Evolutionary conservation across 1,140 invertebrate species (phyloP).

Genomic region (Archivesica marissinica): DNA sequence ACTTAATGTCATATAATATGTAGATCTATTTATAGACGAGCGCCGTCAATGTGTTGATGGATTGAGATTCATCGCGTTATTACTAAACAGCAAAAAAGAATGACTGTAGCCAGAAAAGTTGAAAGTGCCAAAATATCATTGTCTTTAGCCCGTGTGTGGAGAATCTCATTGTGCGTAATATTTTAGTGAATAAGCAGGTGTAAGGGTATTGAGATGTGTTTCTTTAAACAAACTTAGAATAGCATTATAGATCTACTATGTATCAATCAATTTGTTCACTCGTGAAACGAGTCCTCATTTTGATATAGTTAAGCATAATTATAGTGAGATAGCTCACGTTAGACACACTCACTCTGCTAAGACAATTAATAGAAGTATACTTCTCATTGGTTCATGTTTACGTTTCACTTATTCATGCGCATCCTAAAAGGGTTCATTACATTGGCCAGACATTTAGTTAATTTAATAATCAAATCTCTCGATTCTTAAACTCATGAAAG

Average conservation of each 20-base stretch:
- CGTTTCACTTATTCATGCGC: not conserved
- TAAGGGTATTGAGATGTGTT: conserved; percentile 10
- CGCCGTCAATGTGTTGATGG: too few species aligned
- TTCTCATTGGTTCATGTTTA: not conserved
- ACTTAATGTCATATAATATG: too few species aligned
- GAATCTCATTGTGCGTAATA: conserved; percentile 28
- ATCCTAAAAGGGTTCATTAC: not conserved
- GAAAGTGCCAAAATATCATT: too few species aligned
- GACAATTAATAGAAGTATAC: not conserved
- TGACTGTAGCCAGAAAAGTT: not conserved
- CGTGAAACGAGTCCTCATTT: conserved; percentile 38
- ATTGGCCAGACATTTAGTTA: too few species aligned
- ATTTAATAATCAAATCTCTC: too few species aligned
- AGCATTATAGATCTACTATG: not conserved
- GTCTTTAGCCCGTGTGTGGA: not conserved
- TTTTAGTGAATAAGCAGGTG: not conserved
- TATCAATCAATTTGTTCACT: conserved; percentile 26
- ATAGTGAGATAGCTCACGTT: not conserved
- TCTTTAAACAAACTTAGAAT: not conserved
- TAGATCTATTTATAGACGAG: too few species aligned
- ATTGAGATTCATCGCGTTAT: too few species aligned
- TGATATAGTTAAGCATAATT: too few species aligned
- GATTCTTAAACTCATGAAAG: too few species aligned
- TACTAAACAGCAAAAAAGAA: too few species aligned
- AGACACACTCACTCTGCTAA: not conserved